phyloP scores from a whole-genome alignment of 2,113 vertebrate genomes.

The Pyxicephalus adspersus region DNA sequence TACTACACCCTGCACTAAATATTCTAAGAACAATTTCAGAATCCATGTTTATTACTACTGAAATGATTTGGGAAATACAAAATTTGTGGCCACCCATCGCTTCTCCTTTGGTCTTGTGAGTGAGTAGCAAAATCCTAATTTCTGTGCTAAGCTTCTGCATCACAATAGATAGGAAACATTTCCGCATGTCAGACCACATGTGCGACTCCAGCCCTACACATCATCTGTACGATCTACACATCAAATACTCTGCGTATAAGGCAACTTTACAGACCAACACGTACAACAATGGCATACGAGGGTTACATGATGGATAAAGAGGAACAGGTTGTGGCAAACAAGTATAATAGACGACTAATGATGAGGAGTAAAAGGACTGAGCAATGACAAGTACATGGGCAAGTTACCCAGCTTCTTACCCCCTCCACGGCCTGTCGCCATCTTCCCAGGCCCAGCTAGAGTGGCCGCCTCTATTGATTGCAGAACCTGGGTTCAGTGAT shows the following conservation, averaged over 20 bases:
- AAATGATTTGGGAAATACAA: too few species aligned
- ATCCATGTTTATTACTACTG: too few species aligned
- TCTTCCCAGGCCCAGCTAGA: slow-evolving; percentile 41
- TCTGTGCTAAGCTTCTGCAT: too few species aligned
- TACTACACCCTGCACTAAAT: too few species aligned
- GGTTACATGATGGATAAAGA: neutral
- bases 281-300: too few species aligned
- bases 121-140: too few species aligned
- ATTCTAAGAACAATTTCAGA: too few species aligned
- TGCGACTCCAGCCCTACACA: too few species aligned
- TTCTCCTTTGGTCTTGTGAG: too few species aligned
- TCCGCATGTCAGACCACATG: too few species aligned
- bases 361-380: neutral
- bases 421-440: slow-evolving; percentile 46
- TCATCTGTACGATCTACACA: neutral
- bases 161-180: too few species aligned
- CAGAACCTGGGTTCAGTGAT: slow-evolving; percentile 37
- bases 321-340: neutral
- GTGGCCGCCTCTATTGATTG: slow-evolving; percentile 40
- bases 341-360: neutral
- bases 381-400: neutral
- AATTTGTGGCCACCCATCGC: too few species aligned
- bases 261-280: neutral
- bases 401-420: slow-evolving; percentile 28
- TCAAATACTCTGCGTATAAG: neutral